phyloP scores from a whole-genome alignment of 2,888 invertebrate species.

The Drosophila nr. perissopoda region DNA sequence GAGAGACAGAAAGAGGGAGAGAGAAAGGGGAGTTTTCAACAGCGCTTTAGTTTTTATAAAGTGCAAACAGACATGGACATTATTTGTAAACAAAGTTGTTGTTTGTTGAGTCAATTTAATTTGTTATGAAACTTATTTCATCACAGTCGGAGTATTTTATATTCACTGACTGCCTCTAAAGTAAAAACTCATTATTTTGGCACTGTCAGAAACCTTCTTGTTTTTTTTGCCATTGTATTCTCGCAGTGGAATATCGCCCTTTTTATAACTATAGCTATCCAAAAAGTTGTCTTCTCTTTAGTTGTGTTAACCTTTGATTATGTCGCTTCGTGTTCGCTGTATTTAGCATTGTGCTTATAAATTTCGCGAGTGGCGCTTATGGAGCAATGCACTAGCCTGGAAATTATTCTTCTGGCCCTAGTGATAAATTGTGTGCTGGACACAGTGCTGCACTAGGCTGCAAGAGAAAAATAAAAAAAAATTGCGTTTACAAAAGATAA shows the following conservation, averaged over 20 bases:
- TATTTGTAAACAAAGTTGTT: background rate
- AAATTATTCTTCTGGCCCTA: constrained; percentile 23
- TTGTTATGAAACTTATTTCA: background rate
- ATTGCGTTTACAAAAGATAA: constrained; percentile 66
- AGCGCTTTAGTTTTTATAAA: background rate
- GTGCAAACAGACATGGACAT: background rate
- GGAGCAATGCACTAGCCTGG: constrained; percentile 36
- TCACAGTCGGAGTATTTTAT: background rate
- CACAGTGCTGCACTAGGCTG: constrained; percentile 50
- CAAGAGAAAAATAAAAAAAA: constrained; percentile 66
- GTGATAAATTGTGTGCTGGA: constrained; percentile 53
- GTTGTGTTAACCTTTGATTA: constrained; percentile 20
- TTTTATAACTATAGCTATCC: background rate
- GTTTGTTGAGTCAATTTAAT: constrained; percentile 1
- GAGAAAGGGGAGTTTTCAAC: background rate
- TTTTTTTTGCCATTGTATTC: background rate
- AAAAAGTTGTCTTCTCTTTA: background rate
- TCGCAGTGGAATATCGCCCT: background rate
- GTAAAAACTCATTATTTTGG: background rate
- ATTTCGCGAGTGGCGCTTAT: constrained; percentile 25
- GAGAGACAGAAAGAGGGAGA: background rate
- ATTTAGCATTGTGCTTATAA: constrained; percentile 54
- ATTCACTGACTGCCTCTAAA: background rate
- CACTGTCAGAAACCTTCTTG: background rate
- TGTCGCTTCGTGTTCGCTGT: constrained; percentile 10